These are phyloP conservation scores for Drosophila miranda DNA, from an alignment of 1,140 invertebrate genomes.

Conservation along the genomic window DNA sequence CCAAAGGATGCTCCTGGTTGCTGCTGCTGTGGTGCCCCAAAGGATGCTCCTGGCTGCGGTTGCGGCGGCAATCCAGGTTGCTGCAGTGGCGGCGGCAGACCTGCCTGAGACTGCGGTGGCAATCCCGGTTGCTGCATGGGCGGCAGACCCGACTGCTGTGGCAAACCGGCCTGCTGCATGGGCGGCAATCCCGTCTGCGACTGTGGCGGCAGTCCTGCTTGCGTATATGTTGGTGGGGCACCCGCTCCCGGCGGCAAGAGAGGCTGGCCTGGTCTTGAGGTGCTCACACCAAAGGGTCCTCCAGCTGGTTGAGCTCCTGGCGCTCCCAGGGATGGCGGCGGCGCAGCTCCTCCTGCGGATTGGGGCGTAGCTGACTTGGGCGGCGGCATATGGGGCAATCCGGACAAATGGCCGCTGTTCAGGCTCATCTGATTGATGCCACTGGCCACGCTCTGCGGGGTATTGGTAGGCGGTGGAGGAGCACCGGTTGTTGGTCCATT, in stretches of 20 bases:
- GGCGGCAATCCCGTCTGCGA: conserved; percentile 19
- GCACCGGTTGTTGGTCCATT: conserved; percentile 46
- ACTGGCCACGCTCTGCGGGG: conserved; percentile 60
- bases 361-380: conserved; percentile 51
- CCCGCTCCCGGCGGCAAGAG: conserved; percentile 16
- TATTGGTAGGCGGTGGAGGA: conserved; percentile 28
- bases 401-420: conserved; percentile 70
- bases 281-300: conserved; percentile 22
- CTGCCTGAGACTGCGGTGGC: not conserved
- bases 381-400: conserved; percentile 72
- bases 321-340: conserved; percentile 21
- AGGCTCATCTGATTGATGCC: conserved; percentile 74
- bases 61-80: conserved; percentile 20
- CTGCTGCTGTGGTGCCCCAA: conserved; percentile 15
- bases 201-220: conserved; percentile 29
- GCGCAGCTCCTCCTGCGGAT: not conserved
- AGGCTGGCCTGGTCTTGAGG: conserved; percentile 38
- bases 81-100: not conserved
- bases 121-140: conserved; percentile 14
- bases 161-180: conserved; percentile 20
- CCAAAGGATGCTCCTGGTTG: conserved; percentile 35
- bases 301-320: conserved; percentile 25
- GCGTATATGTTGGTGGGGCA: conserved; percentile 18
- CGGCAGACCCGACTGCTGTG: conserved; percentile 12
- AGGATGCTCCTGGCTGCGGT: conserved; percentile 33